These are phyloP conservation scores for Drosophila sechellia DNA, from an alignment of 1,140 invertebrate genomes.

Conservation along the genomic window DNA sequence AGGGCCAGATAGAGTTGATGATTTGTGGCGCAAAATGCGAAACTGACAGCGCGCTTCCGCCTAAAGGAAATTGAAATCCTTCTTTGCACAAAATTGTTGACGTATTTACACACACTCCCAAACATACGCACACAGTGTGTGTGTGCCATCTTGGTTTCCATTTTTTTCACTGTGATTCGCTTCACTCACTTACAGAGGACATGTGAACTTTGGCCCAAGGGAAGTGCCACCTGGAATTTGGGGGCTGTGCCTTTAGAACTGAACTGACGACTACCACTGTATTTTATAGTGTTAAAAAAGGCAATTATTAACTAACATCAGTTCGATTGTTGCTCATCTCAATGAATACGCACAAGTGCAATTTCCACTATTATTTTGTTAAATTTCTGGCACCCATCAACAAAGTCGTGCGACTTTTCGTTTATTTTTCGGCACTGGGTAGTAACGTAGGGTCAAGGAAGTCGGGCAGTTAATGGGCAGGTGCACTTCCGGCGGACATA, in stretches of 20 bases:
- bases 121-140: constrained; percentile 19
- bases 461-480: background rate
- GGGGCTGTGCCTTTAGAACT: background rate
- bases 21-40: constrained; percentile 79
- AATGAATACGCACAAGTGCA: background rate
- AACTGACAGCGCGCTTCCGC: constrained; percentile 78
- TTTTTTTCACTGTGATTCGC: background rate
- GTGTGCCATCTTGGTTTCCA: constrained; percentile 19
- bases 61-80: constrained; percentile 82
- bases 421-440: background rate
- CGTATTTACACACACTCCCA: constrained; percentile 67
- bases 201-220: constrained; percentile 13
- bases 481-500: constrained; percentile 50
- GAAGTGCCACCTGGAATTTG: background rate
- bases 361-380: background rate
- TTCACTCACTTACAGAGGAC: constrained; percentile 7
- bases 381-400: no score
- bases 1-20: constrained; percentile 76
- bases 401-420: no score
- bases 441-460: constrained; percentile 8
- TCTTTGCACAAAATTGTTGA: constrained; percentile 80
- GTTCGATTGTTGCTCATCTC: no score
- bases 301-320: no score
- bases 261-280: constrained; percentile 5
- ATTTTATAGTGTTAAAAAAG: background rate